phyloP scores from a whole-genome alignment of 2,113 vertebrate species.

The Silurus meridionalis region DNA sequence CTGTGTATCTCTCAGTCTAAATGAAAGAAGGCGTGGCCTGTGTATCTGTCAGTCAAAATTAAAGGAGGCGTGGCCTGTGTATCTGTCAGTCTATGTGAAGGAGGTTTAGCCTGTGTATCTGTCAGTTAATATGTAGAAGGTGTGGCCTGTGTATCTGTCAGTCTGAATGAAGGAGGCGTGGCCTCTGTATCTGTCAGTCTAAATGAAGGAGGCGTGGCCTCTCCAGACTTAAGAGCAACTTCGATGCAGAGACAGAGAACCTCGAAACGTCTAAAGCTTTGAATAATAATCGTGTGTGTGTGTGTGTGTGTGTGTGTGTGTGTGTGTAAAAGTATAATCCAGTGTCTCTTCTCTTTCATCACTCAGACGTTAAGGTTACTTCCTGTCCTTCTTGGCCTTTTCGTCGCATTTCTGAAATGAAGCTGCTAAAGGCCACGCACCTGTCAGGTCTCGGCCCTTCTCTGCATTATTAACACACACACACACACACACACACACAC shows the following conservation, averaged over 20 bases:
- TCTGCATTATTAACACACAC: slow-evolving; percentile 33
- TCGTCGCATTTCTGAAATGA: slow-evolving; percentile 21
- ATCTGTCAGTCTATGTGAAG: neutral
- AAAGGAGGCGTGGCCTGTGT: neutral
- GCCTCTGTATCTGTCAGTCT: neutral
- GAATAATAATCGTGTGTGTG: neutral
- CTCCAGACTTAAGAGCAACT: neutral
- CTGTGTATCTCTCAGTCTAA: neutral
- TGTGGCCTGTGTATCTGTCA: neutral
- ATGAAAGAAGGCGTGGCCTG: neutral
- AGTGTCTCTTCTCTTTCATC: neutral
- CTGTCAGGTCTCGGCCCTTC: slow-evolving; percentile 1
- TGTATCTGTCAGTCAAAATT: neutral
- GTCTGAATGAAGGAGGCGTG: neutral
- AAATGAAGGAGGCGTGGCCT: neutral
- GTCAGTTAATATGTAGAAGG: neutral
- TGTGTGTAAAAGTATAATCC: slow-evolving; percentile 16
- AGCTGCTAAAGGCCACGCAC: slow-evolving; percentile 36
- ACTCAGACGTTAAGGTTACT: slow-evolving; percentile 38
- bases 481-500: slow-evolving; percentile 3
- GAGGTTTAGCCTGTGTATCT: neutral
- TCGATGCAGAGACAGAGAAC: neutral
- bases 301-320: slow-evolving; percentile 25
- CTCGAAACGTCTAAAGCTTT: neutral
- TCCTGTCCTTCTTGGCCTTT: slow-evolving; percentile 36